Base-by-base conservation (phyloP, 2,888 invertebrate genomes). In the Andrena trimmerana region DNA sequence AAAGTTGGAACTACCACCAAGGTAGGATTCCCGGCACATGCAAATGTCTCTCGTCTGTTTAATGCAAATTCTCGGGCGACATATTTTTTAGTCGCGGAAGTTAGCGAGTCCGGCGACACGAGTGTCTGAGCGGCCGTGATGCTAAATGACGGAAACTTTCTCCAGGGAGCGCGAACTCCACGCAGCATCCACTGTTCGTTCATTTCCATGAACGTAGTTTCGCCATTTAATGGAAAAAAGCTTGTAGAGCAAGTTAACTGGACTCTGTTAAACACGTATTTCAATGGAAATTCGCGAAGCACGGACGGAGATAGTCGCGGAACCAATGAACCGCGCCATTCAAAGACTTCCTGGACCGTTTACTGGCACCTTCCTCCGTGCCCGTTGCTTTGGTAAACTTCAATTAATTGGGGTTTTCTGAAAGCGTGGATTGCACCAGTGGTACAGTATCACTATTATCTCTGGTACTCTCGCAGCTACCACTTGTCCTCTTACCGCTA, bases 1-100 rank as follows among this genome's bases (percentile, higher is more conserved):
- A 63, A 63, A 63, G 13, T 63, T 24, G 10, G 6, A 42, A 48
- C 27, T 31, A 20, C 42, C 16, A 0, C 27, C 7, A 2, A 27
- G 27, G 20, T 27, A 8, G 42, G 27, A 24, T 13, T n/a, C 27
- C 16, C 2, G 50, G 33, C 52, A n/a, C 2, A 33, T 29, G 57
- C 3, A 66, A 65, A 72, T 66, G 50, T 2, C 13, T 13, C 24
- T 4, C n/a, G 42, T 20, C 24, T 54, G 74, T 62, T 67, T 48
- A 27, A 77, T 66, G 78, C 73, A 67, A 66, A 78, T 31, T 31
- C 24, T 16, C 20, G 36, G 57, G n/a, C 29, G 57, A 50, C 75
- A 65, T 68, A 76, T 79, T 75, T 75, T 65, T 79, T 79, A 69
- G 68, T 59, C 50, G 33, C 27, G 3, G 24, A 79, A 79, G 75